Base-by-base conservation (phyloP, 1,140 invertebrate species). In the Drosophila rhopaloa region DNA sequence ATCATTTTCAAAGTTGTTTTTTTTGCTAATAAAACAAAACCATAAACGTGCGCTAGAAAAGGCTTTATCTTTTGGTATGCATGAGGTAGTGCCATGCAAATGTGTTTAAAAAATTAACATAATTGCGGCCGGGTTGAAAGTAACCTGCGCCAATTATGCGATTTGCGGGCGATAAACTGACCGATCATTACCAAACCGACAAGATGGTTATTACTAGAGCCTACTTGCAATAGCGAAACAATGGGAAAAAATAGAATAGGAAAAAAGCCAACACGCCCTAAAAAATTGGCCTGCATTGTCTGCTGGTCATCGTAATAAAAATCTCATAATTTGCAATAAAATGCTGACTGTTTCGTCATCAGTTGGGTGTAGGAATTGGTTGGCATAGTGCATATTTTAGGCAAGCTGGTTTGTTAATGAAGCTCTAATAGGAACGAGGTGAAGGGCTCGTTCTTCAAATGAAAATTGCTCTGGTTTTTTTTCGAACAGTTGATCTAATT, bases 101-200 rank as follows among this genome's bases (percentile, higher is more conserved):
- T 77, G 37, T 57, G 54, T 53, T 68, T 14, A 11, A 19, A 46
- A 79, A 82, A 79, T 86, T 88, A 82, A 71, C 79, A 88, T 83
- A 83, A 86, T 76, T 73, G 53, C 48, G 29, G 7, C 50, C 32
- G 61, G 61, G 60, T 51, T 40, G 40, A 46, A 74, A 51, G 51
- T 56, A 67, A 59, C 27, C 54, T 72, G 50, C 37, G 37, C 76
- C 84, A 88, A 88, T 86, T 86, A 88, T 58, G 27, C 54, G 83
- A 86, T 86, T 72, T 79, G 62, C 14, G 65, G 48, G 83, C 83
- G 82, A 85, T 85, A 85, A 76, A 82, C 82, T 85, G 82, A 76
- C 83, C 82, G 71, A 88, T 85, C 70, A 85, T 85, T 85, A 82
- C 82, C 59, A 76, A 72, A 58, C 63, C 53, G 70, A 68, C 79